Evolutionary conservation across 2,888 invertebrate species (phyloP).

Genomic region (Mythimna ferrago): DNA sequence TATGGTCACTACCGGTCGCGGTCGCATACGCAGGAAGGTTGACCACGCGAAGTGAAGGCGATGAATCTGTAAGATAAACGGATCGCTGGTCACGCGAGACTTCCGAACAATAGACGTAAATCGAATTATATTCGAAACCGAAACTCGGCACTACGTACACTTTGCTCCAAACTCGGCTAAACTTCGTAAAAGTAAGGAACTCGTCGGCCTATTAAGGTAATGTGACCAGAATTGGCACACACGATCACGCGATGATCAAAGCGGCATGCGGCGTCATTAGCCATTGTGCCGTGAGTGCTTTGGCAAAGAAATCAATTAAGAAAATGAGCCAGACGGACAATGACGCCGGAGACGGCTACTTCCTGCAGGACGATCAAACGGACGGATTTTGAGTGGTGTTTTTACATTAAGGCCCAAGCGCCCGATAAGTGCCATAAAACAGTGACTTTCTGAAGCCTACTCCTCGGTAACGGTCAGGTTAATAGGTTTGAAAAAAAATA

Average conservation of each 20-base stretch:
- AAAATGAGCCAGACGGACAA: conserved; percentile 83
- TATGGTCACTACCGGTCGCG: conserved; percentile 31
- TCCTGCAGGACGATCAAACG: conserved; percentile 83
- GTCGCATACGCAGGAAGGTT: conserved; percentile 43
- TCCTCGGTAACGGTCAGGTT: too few relatives aligned
- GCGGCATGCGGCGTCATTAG: conserved; percentile 82
- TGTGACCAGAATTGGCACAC: conserved; percentile 66
- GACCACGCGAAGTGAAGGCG: conserved; percentile 8
- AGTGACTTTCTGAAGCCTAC: too few relatives aligned
- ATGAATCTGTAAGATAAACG: conserved; percentile 28
- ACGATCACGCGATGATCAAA: conserved; percentile 82
- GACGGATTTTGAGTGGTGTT: conserved; percentile 57
- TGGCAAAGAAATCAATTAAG: conserved; percentile 88
- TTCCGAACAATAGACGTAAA: conserved; percentile 35
- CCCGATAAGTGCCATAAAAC: too few relatives aligned
- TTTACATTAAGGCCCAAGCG: conserved; percentile 33
- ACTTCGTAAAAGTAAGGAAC: conserved; percentile 55
- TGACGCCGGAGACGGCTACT: conserved; percentile 81
- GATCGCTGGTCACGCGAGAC: conserved; percentile 29
- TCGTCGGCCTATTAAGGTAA: conserved; percentile 49
- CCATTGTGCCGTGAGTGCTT: conserved; percentile 84
- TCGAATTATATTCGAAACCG: conserved; percentile 49
- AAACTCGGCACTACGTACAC: conserved; percentile 35
- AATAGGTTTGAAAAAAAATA: too few relatives aligned
- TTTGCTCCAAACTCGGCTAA: conserved; percentile 40